These are phyloP conservation scores for Macrotis lagotis DNA, from an alignment of 2,113 vertebrate species.

Conservation along the genomic window DNA sequence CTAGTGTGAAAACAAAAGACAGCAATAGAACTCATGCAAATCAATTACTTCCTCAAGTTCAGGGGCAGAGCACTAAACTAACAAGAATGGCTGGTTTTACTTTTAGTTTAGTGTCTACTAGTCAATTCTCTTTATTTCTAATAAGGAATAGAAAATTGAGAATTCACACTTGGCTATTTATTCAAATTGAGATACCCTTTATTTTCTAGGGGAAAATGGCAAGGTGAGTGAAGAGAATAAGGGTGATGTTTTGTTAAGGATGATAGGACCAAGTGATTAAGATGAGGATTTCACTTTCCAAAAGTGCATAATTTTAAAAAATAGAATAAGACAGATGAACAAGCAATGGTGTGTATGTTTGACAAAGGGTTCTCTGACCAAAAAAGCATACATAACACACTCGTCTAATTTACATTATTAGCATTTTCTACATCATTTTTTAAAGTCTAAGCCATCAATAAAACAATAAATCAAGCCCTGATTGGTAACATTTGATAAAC, in stretches of 20 bases:
- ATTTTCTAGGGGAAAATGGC: neutral
- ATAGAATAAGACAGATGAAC: neutral
- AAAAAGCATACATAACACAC: neutral
- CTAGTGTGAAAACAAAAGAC: neutral
- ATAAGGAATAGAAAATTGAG: neutral
- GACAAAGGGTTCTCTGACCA: neutral
- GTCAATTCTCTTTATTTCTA: neutral
- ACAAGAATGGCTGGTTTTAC: neutral
- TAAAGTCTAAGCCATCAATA: neutral
- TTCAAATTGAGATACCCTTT: neutral
- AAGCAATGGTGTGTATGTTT: neutral
- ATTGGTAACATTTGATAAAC: neutral
- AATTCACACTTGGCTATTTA: neutral
- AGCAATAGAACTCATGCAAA: neutral
- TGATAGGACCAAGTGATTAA: neutral
- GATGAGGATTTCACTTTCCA: neutral
- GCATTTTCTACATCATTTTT: neutral
- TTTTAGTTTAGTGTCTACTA: neutral
- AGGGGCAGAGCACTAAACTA: neutral
- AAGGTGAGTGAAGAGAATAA: neutral
- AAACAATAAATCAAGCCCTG: neutral
- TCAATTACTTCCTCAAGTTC: neutral
- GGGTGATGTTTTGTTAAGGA: neutral
- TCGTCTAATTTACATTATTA: neutral
- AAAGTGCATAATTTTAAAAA: neutral